Evolutionary conservation across 2,113 vertebrate species (phyloP), one percentile per base, ranked within the genome.

Genomic region (Gadus macrocephalus): DNA sequence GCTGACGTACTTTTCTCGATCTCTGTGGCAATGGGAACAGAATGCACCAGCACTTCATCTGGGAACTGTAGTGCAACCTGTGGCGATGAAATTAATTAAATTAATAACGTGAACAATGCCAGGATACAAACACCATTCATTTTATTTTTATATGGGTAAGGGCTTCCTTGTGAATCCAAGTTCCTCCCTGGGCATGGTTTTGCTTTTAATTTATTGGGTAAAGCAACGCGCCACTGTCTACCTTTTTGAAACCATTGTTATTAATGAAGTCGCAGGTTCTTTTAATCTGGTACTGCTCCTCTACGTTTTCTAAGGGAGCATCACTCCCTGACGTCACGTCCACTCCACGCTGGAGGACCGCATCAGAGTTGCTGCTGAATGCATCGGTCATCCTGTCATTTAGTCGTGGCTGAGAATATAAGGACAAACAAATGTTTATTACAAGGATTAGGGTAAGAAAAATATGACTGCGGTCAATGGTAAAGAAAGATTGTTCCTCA

Each of bases 31-130:
- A 98, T 76, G 0, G 84, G 77, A 62, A 86, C 83, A 0, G 95
- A 92, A 65, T 96, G 94, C 27, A 81, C 89, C 71, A 99, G 60
- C 0, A 98, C 85, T 56, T 93, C 92, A 28, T 99, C 96, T 0
- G 96, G 94, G 83, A 98, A 99, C 91, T 99, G 96, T 69, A 99
- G 88, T 0, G 96, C 96, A 11, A 98, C 94, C 97, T 99, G 85
- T 38, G 28, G 53, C 16, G 22, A 69, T 7, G 42, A 49, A 49
- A 49, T 14, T 9, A 49, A 49, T 49, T 9, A 49, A 8, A 49
- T 49, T 49, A 49, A 14, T 49, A 49, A 49, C 6, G 8, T 49
- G 5, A 49, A 49, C 42, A 49, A 49, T 11, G 42, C 1, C 42
- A 49, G 42, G 42, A 49, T 49, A 49, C 42, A 0, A 49, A 7